Conservation (phyloP, 1,140 invertebrate species). For the Dreissena rostriformis region DNA sequence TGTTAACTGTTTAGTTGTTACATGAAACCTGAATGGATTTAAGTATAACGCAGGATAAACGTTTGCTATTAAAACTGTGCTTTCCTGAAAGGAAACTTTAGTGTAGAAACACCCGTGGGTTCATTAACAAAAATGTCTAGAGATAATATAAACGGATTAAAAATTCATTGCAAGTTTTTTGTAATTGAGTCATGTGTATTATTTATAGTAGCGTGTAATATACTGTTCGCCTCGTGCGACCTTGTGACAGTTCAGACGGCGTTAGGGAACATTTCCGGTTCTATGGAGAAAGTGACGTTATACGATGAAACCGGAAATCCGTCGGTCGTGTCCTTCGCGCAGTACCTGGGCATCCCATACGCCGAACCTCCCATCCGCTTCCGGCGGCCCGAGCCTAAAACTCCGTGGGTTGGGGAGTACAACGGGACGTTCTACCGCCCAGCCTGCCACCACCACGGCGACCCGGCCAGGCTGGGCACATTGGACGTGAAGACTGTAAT, state of each 20-base stretch:
- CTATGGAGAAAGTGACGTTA: neutral
- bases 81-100: too few species aligned
- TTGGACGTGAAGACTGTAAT: neutral
- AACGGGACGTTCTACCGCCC: slow-evolving; percentile 33
- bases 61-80: too few species aligned
- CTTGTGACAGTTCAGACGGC: neutral
- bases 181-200: too few species aligned
- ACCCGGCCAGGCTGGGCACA: neutral
- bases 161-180: too few species aligned
- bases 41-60: too few species aligned
- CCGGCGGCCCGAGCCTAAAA: slow-evolving; percentile 89
- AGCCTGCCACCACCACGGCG: slow-evolving; percentile 11
- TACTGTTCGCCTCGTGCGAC: too few species aligned
- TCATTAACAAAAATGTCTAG: too few species aligned
- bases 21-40: too few species aligned
- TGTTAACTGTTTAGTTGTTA: too few species aligned
- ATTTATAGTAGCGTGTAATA: too few species aligned
- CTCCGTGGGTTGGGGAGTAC: slow-evolving; percentile 20
- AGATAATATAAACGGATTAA: too few species aligned
- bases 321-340: neutral
- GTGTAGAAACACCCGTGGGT: too few species aligned
- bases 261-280: slow-evolving; percentile 16
- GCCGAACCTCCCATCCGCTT: slow-evolving; percentile 93
- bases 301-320: neutral
- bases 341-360: slow-evolving; percentile 94